Conservation (phyloP, 2,113 vertebrate species). For the Calyptomena viridis region DNA sequence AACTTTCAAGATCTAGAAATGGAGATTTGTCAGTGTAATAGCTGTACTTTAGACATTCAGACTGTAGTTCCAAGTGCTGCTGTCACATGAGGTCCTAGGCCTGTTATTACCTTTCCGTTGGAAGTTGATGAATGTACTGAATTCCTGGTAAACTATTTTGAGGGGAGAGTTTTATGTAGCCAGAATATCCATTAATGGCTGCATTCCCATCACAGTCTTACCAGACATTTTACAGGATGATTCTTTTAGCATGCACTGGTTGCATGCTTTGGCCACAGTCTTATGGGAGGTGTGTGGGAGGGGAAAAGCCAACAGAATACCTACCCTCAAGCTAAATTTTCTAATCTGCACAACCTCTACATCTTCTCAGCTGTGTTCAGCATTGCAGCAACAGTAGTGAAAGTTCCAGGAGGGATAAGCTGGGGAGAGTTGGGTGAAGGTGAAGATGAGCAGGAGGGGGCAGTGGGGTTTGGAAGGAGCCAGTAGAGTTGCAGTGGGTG, state of each 20-base stretch:
- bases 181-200: background rate
- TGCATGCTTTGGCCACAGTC: background rate
- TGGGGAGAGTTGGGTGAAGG: background rate
- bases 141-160: background rate
- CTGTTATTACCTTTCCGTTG: background rate
- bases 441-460: background rate
- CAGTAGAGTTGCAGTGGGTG: background rate
- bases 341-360: background rate
- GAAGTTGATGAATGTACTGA: background rate
- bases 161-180: background rate
- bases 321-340: background rate
- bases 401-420: background rate
- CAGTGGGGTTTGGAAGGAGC: background rate
- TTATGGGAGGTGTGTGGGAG: background rate
- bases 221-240: background rate
- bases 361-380: background rate
- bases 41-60: background rate
- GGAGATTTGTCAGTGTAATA: background rate
- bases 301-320: background rate
- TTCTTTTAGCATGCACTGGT: background rate
- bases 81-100: background rate
- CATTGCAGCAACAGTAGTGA: background rate
- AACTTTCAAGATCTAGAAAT: background rate
- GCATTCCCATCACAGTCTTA: background rate
- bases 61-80: background rate